Evolutionary conservation across 2,888 invertebrate genomes (phyloP).

Genomic region (Drosophila buzzatii): DNA sequence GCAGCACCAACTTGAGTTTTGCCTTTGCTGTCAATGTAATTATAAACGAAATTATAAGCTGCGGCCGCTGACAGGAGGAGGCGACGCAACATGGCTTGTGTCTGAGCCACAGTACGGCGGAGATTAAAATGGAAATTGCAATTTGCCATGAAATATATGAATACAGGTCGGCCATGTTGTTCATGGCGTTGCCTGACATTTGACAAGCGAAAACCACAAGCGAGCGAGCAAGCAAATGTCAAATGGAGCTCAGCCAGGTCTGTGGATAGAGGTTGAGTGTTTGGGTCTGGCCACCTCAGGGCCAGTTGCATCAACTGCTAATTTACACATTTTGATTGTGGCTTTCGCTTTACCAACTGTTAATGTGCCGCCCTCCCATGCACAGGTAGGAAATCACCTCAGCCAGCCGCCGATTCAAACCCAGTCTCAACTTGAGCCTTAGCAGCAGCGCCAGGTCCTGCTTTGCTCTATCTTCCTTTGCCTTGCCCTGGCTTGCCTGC

Average conservation of each 20-base stretch:
- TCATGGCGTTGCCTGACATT: conserved; percentile 19
- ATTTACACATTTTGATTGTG: conserved; percentile 81
- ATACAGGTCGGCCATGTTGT: conserved; percentile 35
- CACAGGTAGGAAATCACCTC: conserved; percentile 51
- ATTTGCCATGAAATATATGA: conserved; percentile 70
- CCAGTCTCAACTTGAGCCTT: background rate
- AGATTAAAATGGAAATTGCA: conserved; percentile 81
- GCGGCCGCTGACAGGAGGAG: conserved; percentile 50
- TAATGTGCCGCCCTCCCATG: conserved; percentile 35
- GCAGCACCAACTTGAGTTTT: conserved; percentile 44
- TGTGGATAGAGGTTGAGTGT: conserved; percentile 5
- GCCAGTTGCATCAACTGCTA: conserved; percentile 69
- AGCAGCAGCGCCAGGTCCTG: background rate
- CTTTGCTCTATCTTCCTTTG: conserved; percentile 12
- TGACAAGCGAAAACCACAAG: conserved; percentile 39
- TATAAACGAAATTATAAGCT: conserved; percentile 79
- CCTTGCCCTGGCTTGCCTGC: conserved; percentile 24
- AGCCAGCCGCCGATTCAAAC: background rate
- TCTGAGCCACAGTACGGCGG: conserved; percentile 51
- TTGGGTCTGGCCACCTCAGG: conserved; percentile 9
- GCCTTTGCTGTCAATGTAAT: conserved; percentile 67
- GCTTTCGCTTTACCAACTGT: conserved; percentile 44
- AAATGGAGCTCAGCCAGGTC: conserved; percentile 10
- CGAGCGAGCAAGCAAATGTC: conserved; percentile 9
- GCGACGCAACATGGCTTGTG: conserved; percentile 7